These are phyloP conservation scores for Aegithalos caudatus DNA, from an alignment of 2,113 vertebrate genomes.

Conservation along the genomic window DNA sequence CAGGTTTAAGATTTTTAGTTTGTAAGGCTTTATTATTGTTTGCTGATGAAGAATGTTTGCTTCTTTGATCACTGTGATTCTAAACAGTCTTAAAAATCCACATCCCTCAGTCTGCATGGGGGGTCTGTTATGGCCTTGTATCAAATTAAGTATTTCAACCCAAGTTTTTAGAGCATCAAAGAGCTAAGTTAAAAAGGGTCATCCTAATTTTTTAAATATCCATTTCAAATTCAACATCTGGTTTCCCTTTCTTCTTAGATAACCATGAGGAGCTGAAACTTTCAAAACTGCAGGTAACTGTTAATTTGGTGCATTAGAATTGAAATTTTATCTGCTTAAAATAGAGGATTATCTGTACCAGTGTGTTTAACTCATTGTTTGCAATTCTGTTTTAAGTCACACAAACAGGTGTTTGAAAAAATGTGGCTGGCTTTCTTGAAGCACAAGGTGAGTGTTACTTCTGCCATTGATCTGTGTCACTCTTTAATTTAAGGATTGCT, in stretches of 20 bases:
- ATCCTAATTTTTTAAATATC: not conserved
- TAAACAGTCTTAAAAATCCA: not conserved
- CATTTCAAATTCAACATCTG: not conserved
- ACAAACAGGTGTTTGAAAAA: conserved; percentile 83
- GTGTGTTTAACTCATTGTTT: not conserved
- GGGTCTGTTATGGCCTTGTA: not conserved
- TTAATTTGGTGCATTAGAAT: not conserved
- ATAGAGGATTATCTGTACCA: not conserved
- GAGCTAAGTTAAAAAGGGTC: not conserved
- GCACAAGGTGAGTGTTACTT: conserved; percentile 77
- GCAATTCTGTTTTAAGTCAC: conserved; percentile 77
- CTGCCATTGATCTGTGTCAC: not conserved
- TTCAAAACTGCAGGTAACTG: conserved; percentile 80
- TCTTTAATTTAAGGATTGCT: not conserved
- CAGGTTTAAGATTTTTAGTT: not conserved
- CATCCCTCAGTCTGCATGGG: accelerated
- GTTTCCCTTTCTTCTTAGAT: conserved; percentile 35
- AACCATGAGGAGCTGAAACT: conserved; percentile 84
- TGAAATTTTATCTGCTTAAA: not conserved
- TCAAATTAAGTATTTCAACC: not conserved
- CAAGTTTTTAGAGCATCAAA: not conserved
- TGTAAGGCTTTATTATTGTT: not conserved
- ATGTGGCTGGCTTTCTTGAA: conserved; percentile 94
- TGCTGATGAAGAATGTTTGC: not conserved
- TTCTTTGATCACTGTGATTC: not conserved